Conservation (phyloP, 2,888 invertebrate genomes). For the Drosophila aldrichi region DNA sequence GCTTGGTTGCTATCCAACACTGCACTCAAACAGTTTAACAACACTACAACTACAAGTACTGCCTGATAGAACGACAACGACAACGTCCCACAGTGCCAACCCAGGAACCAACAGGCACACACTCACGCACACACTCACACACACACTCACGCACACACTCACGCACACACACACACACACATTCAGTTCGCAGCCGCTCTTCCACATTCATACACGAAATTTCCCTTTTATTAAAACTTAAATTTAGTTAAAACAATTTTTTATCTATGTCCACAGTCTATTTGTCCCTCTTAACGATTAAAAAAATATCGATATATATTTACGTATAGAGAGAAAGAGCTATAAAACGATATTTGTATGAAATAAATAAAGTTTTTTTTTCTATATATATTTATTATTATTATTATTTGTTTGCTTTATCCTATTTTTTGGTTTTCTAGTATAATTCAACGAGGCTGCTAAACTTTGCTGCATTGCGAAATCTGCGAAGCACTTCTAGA, state of each 20-base stretch:
- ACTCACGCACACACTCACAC: conserved; percentile 13
- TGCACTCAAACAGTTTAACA: conserved; percentile 15
- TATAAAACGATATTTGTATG: conserved; percentile 16
- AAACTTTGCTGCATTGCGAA: neutral
- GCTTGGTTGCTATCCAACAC: conserved; percentile 17
- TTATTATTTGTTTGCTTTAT: conserved; percentile 7
- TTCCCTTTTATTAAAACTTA: conserved; percentile 15
- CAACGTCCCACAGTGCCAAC: conserved; percentile 43
- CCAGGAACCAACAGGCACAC: conserved; percentile 17
- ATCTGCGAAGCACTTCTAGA: neutral
- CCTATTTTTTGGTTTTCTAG: conserved; percentile 49
- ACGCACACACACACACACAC: conserved; percentile 16
- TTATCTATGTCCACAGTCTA: conserved; percentile 17
- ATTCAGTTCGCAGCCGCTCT: conserved; percentile 35
- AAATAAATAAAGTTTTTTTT: conserved; percentile 24
- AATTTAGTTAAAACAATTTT: conserved; percentile 70
- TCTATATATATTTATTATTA: conserved; percentile 27
- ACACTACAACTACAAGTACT: conserved; percentile 47
- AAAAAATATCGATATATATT: neutral
- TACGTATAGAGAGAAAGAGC: conserved; percentile 7
- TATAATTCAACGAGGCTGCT: conserved; percentile 52
- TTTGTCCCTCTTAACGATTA: conserved; percentile 12
- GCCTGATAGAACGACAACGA: conserved; percentile 29
- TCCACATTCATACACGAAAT: conserved; percentile 35
- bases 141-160: neutral